Evolutionary conservation across 2,797 vertebrate genomes (phyloP).

Genomic region (Scarus forsteni): DNA sequence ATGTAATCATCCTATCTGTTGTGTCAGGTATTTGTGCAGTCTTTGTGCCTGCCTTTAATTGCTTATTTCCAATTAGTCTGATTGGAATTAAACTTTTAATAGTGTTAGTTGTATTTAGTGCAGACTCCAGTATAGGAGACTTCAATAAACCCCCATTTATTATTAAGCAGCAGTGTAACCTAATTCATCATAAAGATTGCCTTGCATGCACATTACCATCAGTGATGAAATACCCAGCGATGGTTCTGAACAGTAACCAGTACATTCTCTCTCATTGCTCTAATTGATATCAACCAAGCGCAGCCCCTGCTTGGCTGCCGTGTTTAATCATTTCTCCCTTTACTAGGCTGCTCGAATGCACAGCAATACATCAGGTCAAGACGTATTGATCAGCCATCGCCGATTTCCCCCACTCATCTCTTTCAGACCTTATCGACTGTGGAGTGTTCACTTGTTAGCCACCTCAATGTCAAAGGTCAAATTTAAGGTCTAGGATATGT

Average conservation of each 20-base stretch:
- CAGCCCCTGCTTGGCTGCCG: constrained; percentile 44
- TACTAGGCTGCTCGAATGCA: constrained; percentile 42
- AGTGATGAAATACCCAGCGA: constrained; percentile 60
- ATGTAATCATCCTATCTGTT: constrained; percentile 25
- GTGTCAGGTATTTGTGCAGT: constrained; percentile 8
- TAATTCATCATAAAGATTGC: constrained; percentile 63
- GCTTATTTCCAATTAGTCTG: constrained; percentile 30
- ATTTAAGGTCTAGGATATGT: constrained; percentile 34
- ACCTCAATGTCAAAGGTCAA: constrained; percentile 59
- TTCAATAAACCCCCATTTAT: constrained; percentile 51
- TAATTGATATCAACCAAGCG: constrained; percentile 76
- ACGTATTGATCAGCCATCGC: constrained; percentile 57
- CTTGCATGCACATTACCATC: constrained; percentile 47
- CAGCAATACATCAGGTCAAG: constrained; percentile 66
- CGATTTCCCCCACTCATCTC: constrained; percentile 51
- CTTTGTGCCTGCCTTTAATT: constrained; percentile 16
- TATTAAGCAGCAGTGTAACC: constrained; percentile 36
- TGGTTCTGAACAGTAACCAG: constrained; percentile 62
- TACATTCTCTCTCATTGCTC: constrained; percentile 57
- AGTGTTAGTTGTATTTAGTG: constrained; percentile 24
- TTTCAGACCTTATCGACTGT: constrained; percentile 57
- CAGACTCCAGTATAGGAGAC: constrained; percentile 17
- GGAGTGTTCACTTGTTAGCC: constrained; percentile 54
- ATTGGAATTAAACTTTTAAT: constrained; percentile 43
- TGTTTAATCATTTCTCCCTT: constrained; percentile 72